Conservation (phyloP, 1,140 invertebrate species). For the Tetragonula clypearis region DNA sequence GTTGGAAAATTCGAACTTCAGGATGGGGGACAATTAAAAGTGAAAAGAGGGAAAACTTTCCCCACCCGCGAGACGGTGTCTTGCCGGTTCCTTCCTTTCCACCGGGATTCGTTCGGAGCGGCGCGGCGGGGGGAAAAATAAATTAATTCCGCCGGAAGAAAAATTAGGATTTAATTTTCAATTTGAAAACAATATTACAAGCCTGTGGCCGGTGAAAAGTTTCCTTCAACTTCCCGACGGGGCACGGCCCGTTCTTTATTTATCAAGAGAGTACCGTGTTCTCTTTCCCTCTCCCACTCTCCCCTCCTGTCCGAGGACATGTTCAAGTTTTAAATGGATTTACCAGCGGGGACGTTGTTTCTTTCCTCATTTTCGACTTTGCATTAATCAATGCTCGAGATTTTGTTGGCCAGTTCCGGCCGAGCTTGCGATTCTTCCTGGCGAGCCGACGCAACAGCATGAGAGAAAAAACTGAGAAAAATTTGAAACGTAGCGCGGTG, state of each 20-base stretch:
- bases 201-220: not conserved
- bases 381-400: not conserved
- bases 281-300: not conserved
- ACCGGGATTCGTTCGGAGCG: no score
- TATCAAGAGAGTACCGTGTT: not conserved
- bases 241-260: not conserved
- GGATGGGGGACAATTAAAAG: constrained; percentile 5
- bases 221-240: not conserved
- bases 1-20: constrained; percentile 1
- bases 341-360: not conserved
- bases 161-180: constrained; percentile 27
- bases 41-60: constrained; percentile 4
- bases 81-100: not conserved
- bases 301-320: not conserved
- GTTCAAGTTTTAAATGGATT: constrained; percentile 21
- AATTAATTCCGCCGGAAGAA: constrained; percentile 4
- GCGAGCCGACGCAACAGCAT: not conserved
- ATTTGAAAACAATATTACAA: constrained; percentile 31
- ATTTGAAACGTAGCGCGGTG: not conserved
- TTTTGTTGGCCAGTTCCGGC: not conserved
- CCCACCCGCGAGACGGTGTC: constrained; percentile 4
- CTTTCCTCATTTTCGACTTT: not conserved
- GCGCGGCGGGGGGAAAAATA: not conserved
- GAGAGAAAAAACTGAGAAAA: no score
- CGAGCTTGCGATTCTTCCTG: not conserved